Base-by-base conservation (phyloP, 2,113 vertebrate species). In the Martes martes region DNA sequence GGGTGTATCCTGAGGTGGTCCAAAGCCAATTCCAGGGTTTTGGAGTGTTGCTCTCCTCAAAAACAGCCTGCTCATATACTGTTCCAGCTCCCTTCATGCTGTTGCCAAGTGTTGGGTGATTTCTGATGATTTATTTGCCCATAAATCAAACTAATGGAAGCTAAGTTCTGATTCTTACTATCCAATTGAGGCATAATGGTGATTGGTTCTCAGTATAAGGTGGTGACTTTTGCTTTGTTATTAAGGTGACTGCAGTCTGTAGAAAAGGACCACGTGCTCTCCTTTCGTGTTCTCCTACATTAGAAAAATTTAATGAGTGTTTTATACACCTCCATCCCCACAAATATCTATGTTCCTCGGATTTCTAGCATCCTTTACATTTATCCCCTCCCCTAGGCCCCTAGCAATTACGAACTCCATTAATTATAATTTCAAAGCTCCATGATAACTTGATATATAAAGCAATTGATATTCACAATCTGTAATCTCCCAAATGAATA, bases 391-490 rank as follows among this genome's bases (percentile, higher is more conserved):
- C 31, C 28, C 15, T n/a, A 31, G 18, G 47, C 81, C 39, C 47
- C 71, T 90, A 91, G 71, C 86, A 97, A 96, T 97, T 96, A 88
- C 84, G 59, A 97, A 96, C 95, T 73, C 84, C 93, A 93, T 96
- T 92, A 94, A n/a, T 87, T 90, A 59, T 71, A 96, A 95, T 98
- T 95, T 88, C 74, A 93, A 95, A 95, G 33, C 45, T 90, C n/a
- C 47, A 76, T 83, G 81, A 86, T 16, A 93, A 57, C 74, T 94
- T 96, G 79, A 91, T 90, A 52, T 33, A 81, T 71, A 59, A 57
- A 94, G 65, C 57, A 83, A 82, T 97, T 98, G 95, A 97, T 97
- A 94, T 86, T 91, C 86, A 87, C 61, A 86, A 98, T 97, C 91
- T 97, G 87, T 92, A 78, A 50, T 83, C 65, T 96, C 95, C 79